A percentile compares a stretch with the other conserved stretches of the same genome.
Conservation (phyloP, 2,797 vertebrate species). For the Tarsius wallacei region DNA sequence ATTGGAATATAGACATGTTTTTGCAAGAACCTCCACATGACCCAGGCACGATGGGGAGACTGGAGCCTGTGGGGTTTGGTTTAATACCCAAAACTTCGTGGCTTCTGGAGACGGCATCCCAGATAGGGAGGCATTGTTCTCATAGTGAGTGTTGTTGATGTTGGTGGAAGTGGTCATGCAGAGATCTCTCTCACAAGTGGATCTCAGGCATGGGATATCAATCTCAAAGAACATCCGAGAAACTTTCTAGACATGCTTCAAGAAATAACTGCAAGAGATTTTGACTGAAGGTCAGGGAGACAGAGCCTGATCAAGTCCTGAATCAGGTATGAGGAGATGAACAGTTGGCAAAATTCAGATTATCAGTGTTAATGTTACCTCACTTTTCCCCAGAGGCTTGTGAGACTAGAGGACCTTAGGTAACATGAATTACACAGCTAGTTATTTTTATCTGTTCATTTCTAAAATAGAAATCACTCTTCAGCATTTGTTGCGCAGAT, state of each 20-base stretch:
- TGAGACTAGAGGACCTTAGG: not conserved
- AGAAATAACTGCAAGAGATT: not conserved
- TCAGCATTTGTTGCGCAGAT: not conserved
- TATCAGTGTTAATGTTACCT: not conserved
- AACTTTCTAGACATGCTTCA: not conserved
- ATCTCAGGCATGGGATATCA: not conserved
- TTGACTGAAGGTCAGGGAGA: not conserved
- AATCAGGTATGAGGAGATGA: not conserved
- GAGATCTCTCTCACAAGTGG: not conserved
- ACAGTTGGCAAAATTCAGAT: not conserved
- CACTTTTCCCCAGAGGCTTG: not conserved
- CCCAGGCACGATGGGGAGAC: not conserved
- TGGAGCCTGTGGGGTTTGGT: not conserved
- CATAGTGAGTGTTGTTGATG: not conserved
- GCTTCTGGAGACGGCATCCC: not conserved
- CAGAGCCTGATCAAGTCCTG: not conserved
- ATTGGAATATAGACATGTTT: not conserved
- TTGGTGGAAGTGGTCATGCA: not conserved
- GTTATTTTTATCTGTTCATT: not conserved
- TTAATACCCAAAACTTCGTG: not conserved
- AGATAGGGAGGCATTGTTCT: not conserved
- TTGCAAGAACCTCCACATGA: not conserved
- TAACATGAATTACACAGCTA: not conserved
- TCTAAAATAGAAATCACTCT: not conserved
- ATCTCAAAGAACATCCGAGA: slow-evolving; percentile 14